phyloP scores from a whole-genome alignment of 2,113 vertebrate genomes.

The Podilymbus podiceps region DNA sequence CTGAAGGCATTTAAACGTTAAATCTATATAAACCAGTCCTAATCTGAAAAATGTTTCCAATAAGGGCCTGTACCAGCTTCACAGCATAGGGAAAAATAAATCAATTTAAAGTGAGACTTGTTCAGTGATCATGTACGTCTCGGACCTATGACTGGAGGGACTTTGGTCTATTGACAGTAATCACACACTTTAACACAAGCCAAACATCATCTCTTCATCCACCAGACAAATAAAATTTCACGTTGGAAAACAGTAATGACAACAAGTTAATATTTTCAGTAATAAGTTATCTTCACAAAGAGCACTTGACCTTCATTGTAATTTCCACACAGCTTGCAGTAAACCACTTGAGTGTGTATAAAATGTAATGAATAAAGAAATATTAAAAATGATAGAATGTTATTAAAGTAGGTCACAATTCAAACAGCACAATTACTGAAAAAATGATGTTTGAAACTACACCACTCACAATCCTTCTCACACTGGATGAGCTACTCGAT shows the following conservation, averaged over 20 bases:
- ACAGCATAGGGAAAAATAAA: neutral
- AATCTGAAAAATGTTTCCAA: neutral
- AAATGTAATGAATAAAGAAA: slow-evolving; percentile 62
- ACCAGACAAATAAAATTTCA: slow-evolving; percentile 43
- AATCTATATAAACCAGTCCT: neutral
- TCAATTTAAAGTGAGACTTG: neutral
- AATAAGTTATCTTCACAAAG: slow-evolving; percentile 39
- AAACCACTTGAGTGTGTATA: slow-evolving; percentile 43
- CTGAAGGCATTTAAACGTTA: neutral
- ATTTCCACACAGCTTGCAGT: slow-evolving; percentile 48
- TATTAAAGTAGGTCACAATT: slow-evolving; percentile 61
- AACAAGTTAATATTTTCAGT: slow-evolving; percentile 42
- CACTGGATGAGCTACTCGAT: slow-evolving; percentile 14
- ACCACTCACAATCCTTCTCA: slow-evolving; percentile 1
- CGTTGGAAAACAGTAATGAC: slow-evolving; percentile 39
- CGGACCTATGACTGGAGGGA: neutral
- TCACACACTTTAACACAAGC: slow-evolving; percentile 8
- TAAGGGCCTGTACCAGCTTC: neutral
- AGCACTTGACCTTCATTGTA: slow-evolving; percentile 55
- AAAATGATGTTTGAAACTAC: neutral
- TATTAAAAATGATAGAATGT: slow-evolving; percentile 30
- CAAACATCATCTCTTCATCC: neutral
- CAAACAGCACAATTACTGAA: slow-evolving; percentile 50
- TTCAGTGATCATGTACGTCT: neutral
- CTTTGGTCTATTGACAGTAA: slow-evolving; percentile 18